These are phyloP conservation scores for Cyprinodon tularosa DNA, from an alignment of 2,113 vertebrate genomes.

Conservation along the genomic window DNA sequence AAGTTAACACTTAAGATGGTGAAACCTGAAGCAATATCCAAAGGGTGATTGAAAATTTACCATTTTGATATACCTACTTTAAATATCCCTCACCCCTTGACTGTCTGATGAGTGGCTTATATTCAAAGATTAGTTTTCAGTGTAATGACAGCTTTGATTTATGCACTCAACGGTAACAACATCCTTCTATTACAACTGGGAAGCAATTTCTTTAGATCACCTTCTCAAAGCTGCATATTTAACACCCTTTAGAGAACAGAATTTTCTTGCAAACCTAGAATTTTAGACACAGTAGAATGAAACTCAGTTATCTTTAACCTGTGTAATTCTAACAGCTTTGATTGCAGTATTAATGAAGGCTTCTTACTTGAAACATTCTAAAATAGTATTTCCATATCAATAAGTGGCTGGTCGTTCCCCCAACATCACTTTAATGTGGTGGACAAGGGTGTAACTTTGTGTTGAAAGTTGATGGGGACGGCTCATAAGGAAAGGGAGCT, in stretches of 20 bases:
- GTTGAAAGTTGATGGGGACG: too few species aligned
- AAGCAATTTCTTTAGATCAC: background rate
- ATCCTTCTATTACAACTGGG: background rate
- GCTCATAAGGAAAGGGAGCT: too few species aligned
- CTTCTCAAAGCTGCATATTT: background rate
- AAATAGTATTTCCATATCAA: too few species aligned
- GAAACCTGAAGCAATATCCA: background rate
- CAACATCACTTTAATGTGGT: too few species aligned
- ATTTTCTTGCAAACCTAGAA: background rate
- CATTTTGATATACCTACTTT: slow-evolving; percentile 20
- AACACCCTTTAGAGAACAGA: background rate
- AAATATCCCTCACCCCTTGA: slow-evolving; percentile 15
- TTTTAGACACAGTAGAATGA: background rate
- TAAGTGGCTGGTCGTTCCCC: too few species aligned
- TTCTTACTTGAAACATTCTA: too few species aligned
- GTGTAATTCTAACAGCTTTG: too few species aligned
- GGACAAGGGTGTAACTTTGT: too few species aligned
- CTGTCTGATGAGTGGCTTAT: slow-evolving; percentile 1
- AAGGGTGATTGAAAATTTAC: background rate
- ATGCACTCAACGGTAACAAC: background rate
- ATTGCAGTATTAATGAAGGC: too few species aligned
- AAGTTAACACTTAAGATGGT: slow-evolving; percentile 27
- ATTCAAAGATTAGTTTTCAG: background rate
- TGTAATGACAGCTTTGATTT: slow-evolving; percentile 1
- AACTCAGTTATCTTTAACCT: background rate